These are phyloP conservation scores for Heliothis peltigera DNA, from an alignment of 2,888 invertebrate genomes.

Conservation along the genomic window DNA sequence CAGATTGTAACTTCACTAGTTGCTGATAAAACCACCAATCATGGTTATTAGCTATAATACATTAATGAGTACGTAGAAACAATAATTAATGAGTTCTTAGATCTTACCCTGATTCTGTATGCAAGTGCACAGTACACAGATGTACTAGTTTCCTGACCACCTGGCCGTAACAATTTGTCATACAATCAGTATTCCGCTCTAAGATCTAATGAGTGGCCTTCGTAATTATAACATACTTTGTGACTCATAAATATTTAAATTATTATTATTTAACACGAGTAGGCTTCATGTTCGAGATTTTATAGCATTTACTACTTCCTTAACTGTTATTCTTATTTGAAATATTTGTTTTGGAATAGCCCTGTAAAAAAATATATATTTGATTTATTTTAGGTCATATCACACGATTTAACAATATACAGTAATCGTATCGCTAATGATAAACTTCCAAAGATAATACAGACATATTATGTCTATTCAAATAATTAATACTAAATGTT, in stretches of 20 bases:
- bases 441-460: no score
- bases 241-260: slow-evolving; percentile 36
- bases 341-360: slow-evolving; percentile 14
- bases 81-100: background rate
- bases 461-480: no score
- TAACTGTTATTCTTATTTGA: slow-evolving; percentile 4
- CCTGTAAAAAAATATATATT: background rate
- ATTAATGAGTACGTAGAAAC: background rate
- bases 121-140: background rate
- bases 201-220: slow-evolving; percentile 36
- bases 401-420: no score
- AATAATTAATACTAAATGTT: no score
- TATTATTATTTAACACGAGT: slow-evolving; percentile 1
- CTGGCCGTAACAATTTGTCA: slow-evolving; percentile 17
- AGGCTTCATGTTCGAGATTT: slow-evolving; percentile 5
- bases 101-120: background rate
- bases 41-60: background rate
- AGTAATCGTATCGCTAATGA: no score
- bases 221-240: slow-evolving; percentile 37
- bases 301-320: slow-evolving; percentile 41
- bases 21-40: background rate
- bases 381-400: no score
- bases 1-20: no score
- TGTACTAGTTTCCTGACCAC: slow-evolving; percentile 27
- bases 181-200: slow-evolving; percentile 25